phyloP scores from a whole-genome alignment of 2,113 vertebrate genomes.

The Halichoerus grypus region DNA sequence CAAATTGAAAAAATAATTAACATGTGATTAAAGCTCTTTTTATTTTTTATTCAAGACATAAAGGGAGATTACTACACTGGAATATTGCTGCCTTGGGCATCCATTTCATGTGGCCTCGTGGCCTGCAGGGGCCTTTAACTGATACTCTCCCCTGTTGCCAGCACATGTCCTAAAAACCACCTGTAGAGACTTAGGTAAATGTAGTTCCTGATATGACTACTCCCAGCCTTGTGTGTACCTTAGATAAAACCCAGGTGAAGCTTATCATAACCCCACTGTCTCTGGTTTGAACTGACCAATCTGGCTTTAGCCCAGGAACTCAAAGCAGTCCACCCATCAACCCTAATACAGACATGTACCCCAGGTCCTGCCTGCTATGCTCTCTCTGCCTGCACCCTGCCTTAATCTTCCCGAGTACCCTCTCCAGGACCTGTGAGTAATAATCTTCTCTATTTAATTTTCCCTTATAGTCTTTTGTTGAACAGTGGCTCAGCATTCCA shows the following conservation, averaged over 20 bases:
- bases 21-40: not conserved
- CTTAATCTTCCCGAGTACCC: not conserved
- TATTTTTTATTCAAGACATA: not conserved
- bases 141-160: not conserved
- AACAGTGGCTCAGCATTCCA: not conserved
- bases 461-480: not conserved
- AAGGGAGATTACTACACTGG: not conserved
- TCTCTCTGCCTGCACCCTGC: not conserved
- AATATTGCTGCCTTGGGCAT: not conserved
- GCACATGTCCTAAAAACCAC: not conserved
- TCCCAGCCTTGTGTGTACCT: not conserved
- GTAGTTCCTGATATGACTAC: not conserved
- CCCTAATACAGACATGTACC: not conserved
- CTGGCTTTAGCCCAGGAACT: not conserved
- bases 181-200: not conserved
- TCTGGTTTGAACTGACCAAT: not conserved
- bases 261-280: not conserved
- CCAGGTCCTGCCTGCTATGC: not conserved
- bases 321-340: not conserved
- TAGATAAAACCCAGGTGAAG: not conserved
- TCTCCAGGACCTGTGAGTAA: not conserved
- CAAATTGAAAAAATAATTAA: not conserved
- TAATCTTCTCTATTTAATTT: not conserved
- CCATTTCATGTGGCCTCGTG: not conserved
- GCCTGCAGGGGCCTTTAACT: not conserved